phyloP scores from a whole-genome alignment of 2,113 vertebrate genomes.

The Plecotus auritus region DNA sequence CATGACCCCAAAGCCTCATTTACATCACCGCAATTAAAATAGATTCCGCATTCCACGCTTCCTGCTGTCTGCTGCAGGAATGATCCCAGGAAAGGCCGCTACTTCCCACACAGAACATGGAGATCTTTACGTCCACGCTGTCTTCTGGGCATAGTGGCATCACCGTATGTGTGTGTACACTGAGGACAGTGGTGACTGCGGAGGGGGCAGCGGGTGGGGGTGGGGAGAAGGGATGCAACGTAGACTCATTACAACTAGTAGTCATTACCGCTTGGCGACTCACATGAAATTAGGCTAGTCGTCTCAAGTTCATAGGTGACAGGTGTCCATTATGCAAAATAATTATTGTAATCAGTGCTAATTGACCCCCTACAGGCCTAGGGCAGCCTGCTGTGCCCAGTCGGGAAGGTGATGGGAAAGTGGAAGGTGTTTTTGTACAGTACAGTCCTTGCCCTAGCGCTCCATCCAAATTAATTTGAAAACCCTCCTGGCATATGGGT shows the following conservation, averaged over 20 bases:
- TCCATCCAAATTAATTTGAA: background rate
- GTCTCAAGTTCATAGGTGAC: slow-evolving; percentile 34
- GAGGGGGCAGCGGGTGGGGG: accelerated
- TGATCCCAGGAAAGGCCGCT: background rate
- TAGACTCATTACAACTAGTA: background rate
- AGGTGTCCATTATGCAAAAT: slow-evolving; percentile 49
- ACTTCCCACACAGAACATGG: slow-evolving; percentile 22
- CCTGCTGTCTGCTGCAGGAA: background rate
- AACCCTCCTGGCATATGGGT: background rate
- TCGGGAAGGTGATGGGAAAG: background rate
- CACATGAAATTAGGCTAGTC: slow-evolving; percentile 11
- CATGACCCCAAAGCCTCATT: slow-evolving; percentile 76
- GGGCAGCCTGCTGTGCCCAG: no score
- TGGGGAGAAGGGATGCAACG: background rate
- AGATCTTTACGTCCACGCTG: background rate
- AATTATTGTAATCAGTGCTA: slow-evolving; percentile 8
- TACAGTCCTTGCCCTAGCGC: background rate
- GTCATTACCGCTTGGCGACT: background rate
- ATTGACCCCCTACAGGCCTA: background rate
- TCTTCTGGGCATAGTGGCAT: background rate
- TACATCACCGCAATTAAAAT: slow-evolving; percentile 79
- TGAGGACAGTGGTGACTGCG: background rate
- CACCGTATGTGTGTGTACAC: no score
- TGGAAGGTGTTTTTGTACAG: background rate
- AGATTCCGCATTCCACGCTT: slow-evolving; percentile 56